These are phyloP conservation scores for Cynodonichthys magdalenae DNA, from an alignment of 2,797 vertebrate genomes.

Conservation along the genomic window DNA sequence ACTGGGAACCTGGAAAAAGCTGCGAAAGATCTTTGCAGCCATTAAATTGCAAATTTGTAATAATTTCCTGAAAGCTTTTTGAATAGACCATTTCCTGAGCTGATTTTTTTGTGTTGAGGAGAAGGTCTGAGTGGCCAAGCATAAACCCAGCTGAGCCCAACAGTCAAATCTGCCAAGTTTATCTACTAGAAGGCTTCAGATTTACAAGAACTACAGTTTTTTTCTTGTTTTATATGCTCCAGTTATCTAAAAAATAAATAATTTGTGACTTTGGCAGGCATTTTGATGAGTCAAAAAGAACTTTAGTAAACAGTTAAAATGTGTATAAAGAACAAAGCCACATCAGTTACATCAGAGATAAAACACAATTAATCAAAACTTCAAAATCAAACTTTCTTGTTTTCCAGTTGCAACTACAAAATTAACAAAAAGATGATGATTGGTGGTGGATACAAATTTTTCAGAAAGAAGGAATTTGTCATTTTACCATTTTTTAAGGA, in stretches of 20 bases:
- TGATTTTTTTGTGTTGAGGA: conserved; percentile 71
- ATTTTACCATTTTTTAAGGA: background rate
- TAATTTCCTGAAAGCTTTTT: conserved; percentile 80
- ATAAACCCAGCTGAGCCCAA: conserved; percentile 72
- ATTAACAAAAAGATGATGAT: no score
- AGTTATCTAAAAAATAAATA: conserved; percentile 21
- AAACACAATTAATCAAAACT: no score
- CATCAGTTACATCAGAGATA: no score
- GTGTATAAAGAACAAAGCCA: no score
- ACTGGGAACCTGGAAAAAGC: conserved; percentile 71
- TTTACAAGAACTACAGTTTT: conserved; percentile 12
- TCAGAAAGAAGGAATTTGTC: no score
- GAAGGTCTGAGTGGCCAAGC: conserved; percentile 64
- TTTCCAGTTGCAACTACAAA: no score
- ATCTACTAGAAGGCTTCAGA: conserved; percentile 33
- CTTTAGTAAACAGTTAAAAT: background rate
- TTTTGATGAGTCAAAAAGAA: background rate
- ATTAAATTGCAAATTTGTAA: conserved; percentile 86
- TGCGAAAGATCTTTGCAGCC: conserved; percentile 78
- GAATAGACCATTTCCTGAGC: conserved; percentile 73
- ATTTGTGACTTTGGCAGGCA: conserved; percentile 14
- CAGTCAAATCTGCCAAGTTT: conserved; percentile 49
- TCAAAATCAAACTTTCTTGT: no score
- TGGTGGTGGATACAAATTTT: no score
- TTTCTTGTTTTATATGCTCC: conserved; percentile 27